Percentiles rank a stretch among this genome's conserved stretches.
These are phyloP conservation scores for Physocephala rufipes DNA, from an alignment of 2,888 invertebrate genomes.

Conservation along the genomic window DNA sequence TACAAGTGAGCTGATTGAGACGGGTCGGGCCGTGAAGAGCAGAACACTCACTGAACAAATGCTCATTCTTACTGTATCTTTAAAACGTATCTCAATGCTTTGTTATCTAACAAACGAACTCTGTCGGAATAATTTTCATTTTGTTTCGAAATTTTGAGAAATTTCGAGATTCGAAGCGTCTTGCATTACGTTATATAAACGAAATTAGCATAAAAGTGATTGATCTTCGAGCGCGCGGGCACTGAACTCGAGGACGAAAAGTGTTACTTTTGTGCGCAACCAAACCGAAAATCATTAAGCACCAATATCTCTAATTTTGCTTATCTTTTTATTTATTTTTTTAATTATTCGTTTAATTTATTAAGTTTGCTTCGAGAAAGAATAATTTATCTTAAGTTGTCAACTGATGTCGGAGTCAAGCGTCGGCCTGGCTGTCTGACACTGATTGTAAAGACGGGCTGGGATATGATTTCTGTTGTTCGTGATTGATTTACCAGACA, in stretches of 20 bases:
- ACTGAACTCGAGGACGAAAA: neutral
- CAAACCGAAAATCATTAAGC: neutral
- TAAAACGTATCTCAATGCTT: constrained; percentile 18
- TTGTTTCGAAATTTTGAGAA: neutral
- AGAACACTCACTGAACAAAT: neutral
- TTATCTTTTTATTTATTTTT: neutral
- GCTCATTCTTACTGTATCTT: neutral
- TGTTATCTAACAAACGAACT: constrained; percentile 13
- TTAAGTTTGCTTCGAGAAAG: too few relatives aligned
- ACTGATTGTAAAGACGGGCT: neutral
- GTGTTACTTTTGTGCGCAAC: neutral
- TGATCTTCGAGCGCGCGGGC: constrained; percentile 17
- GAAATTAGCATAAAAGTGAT: constrained; percentile 21
- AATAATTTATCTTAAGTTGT: too few relatives aligned
- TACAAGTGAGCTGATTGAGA: neutral
- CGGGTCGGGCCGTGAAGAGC: too few relatives aligned
- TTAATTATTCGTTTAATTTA: neutral
- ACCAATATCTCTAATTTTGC: too few relatives aligned
- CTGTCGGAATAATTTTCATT: neutral
- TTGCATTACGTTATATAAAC: neutral
- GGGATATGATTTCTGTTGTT: neutral
- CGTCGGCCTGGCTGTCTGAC: too few relatives aligned
- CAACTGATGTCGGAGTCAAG: too few relatives aligned
- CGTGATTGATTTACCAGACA: neutral
- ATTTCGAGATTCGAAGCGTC: neutral